phyloP scores from a whole-genome alignment of 2,113 vertebrate genomes.

The Colistium nudipinnis region DNA sequence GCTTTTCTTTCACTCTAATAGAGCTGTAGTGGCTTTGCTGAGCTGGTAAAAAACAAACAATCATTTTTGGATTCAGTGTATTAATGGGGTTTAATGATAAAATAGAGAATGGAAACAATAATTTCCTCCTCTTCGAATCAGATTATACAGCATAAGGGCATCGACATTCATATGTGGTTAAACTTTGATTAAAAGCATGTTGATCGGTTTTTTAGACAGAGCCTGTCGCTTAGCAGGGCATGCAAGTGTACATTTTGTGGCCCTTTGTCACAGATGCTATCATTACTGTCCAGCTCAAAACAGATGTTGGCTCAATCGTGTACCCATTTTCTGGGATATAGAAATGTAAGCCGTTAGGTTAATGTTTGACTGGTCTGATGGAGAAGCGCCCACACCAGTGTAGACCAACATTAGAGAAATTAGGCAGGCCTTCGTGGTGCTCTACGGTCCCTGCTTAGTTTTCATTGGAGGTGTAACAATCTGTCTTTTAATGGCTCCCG shows the following conservation, averaged over 20 bases:
- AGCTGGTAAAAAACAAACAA: too few species aligned
- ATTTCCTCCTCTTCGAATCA: too few species aligned
- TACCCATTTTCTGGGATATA: too few species aligned
- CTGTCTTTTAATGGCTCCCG: slow-evolving; percentile 6
- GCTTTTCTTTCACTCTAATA: too few species aligned
- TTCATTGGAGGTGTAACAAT: slow-evolving; percentile 22
- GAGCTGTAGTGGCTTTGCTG: too few species aligned
- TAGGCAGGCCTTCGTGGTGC: not conserved
- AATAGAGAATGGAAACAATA: too few species aligned
- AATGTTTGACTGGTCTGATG: too few species aligned
- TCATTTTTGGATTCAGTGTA: not conserved
- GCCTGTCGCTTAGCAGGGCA: not conserved
- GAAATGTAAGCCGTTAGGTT: too few species aligned
- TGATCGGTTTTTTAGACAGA: not conserved
- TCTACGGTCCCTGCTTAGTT: slow-evolving; percentile 1
- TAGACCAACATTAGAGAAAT: slow-evolving; percentile 14
- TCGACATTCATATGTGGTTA: not conserved
- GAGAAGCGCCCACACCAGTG: not conserved
- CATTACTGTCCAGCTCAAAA: too few species aligned
- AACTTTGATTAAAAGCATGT: not conserved
- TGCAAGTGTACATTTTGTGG: not conserved
- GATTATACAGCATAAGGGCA: not conserved
- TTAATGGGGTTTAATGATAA: too few species aligned
- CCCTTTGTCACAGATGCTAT: not conserved
- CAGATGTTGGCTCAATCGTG: too few species aligned